These are phyloP conservation scores for Neolamprologus variostigma DNA, from an alignment of 2,113 vertebrate species.

Conservation along the genomic window DNA sequence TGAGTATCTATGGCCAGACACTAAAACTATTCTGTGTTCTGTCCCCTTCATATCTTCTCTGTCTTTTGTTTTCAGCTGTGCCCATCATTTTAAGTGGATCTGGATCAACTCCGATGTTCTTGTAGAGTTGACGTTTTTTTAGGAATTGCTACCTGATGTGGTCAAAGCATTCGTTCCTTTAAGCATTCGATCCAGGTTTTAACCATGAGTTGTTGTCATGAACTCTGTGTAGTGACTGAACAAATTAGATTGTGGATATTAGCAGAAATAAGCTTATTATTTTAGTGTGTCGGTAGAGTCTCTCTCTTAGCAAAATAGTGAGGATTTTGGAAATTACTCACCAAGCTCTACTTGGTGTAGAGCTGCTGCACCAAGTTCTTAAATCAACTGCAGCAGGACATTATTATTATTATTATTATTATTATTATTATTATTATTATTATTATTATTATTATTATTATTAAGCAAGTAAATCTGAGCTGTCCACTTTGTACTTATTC, in stretches of 20 bases:
- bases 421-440: too few relatives aligned
- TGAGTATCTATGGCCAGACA: neutral
- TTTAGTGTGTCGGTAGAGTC: neutral
- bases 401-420: neutral
- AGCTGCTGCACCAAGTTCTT: neutral
- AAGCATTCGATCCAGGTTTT: neutral
- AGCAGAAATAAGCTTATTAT: neutral
- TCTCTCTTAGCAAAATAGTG: neutral
- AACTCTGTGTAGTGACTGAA: neutral
- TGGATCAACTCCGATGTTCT: neutral
- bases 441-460: too few relatives aligned
- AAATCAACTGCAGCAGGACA: fast-evolving
- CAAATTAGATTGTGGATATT: neutral
- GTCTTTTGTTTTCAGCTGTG: neutral
- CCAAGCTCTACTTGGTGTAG: fast-evolving
- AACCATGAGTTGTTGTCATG: neutral
- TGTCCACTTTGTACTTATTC: neutral
- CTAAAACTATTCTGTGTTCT: neutral
- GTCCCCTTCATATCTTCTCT: neutral
- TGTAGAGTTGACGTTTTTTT: neutral
- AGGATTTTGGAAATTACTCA: neutral
- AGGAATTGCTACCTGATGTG: neutral
- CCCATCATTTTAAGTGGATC: neutral
- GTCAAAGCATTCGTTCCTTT: neutral
- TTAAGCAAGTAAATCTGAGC: neutral